A percentile compares a stretch with the other conserved stretches of the same genome.
Conservation (phyloP, 2,113 vertebrate species). For the Puffinus mauretanicus region DNA sequence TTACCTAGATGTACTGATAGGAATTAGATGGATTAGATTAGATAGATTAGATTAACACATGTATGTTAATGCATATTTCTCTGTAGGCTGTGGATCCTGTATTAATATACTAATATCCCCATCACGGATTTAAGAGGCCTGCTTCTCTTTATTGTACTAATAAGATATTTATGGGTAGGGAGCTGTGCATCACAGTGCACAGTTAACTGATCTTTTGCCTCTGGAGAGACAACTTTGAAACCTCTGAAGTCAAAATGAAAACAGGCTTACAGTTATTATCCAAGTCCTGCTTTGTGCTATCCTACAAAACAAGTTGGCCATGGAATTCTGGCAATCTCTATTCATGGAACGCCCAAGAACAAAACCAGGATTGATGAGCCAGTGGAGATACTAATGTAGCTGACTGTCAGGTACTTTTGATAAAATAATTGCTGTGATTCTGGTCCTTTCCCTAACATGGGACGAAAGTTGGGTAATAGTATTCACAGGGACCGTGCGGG, state of each 20-base stretch:
- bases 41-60: neutral
- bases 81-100: neutral
- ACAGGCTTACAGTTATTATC: neutral
- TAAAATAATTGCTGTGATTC: neutral
- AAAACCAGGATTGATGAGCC: neutral
- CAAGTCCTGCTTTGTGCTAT: neutral
- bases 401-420: neutral
- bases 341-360: neutral
- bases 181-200: constrained; percentile 3
- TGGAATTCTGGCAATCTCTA: neutral
- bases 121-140: neutral
- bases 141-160: constrained; percentile 38
- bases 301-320: neutral
- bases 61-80: constrained; percentile 4
- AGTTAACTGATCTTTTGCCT: constrained; percentile 9
- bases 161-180: constrained; percentile 35
- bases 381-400: neutral
- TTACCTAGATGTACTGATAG: neutral
- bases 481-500: neutral
- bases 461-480: neutral
- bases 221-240: constrained; percentile 28
- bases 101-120: constrained; percentile 15
- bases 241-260: constrained; percentile 19
- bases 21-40: neutral
- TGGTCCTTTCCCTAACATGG: neutral